Base-by-base conservation (phyloP, 2,888 invertebrate genomes). In the Daptonema setosum region DNA sequence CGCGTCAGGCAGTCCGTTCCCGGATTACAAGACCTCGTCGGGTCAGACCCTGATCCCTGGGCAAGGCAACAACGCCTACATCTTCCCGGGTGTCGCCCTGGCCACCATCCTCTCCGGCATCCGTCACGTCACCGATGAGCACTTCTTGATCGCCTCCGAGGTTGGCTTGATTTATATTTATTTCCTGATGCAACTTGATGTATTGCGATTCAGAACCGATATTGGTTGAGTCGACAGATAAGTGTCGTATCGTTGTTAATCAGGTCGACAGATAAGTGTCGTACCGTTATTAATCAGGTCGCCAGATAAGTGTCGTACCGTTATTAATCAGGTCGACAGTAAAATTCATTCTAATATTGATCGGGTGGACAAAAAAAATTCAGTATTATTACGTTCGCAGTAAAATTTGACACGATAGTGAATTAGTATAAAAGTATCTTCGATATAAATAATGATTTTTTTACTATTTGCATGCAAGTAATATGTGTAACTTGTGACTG, bases 51-150 rank as follows among this genome's bases (percentile, higher is more conserved):
- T 97, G 76, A 83, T 83, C 22, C 81, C 85, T 1, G 95, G 97
- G 0, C 97, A 99, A 72, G 95, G 95, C 59, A 93, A 91, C 74
- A 93, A 93, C 73, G 85, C 91, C 0, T 93, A 93, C 73, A 90
- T 93, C 77, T 91, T 88, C 77, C 95, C 95, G 0, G 97, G 95
- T 3, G 76, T 79, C 11, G 91, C 90, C 14, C 79, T 99, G 25
- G 97, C 91, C 11, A 85, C 88, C 11, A 85, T 93, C 63, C 81
- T 83, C 22, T 86, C 88, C 30, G 85, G 87, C 57, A 83, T 88
- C 3, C 84, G 87, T 70, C 88, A 90, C 68, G 87, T 97, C 68
- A 82, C 83, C 5, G 91, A 97, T 69, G 82, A 83, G 61, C 79
- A 93, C 73, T 97, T 97, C 79, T 77, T 97, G 54, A 81, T 85